Percentiles rank a stretch among this genome's conserved stretches.
phyloP scores from a whole-genome alignment of 2,797 vertebrate genomes.

The Phoeniculus purpureus region DNA sequence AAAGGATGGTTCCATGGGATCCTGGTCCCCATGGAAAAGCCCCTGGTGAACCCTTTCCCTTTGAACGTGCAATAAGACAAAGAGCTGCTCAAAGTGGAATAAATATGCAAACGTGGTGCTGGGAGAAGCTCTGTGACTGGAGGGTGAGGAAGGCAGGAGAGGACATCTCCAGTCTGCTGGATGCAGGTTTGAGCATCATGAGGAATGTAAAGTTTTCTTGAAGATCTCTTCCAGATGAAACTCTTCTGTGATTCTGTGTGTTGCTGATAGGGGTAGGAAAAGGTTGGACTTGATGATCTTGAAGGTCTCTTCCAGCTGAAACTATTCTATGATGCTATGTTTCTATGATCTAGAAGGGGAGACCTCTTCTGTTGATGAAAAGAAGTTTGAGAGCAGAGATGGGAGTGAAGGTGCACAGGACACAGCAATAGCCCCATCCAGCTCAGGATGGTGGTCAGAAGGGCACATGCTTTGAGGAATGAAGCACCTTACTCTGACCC shows the following conservation, averaged over 20 bases:
- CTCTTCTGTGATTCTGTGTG: too few species aligned
- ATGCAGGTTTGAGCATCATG: background rate
- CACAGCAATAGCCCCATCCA: background rate
- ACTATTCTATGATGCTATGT: too few species aligned
- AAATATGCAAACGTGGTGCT: background rate
- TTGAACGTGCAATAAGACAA: background rate
- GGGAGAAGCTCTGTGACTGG: background rate
- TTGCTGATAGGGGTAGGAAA: too few species aligned
- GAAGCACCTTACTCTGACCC: background rate
- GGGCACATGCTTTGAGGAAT: accelerated
- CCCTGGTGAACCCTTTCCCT: background rate
- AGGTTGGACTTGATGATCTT: background rate
- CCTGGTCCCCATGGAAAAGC: background rate
- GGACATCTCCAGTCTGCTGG: background rate
- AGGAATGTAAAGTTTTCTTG: background rate
- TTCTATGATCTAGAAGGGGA: background rate
- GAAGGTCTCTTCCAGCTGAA: too few species aligned
- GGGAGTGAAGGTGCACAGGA: background rate
- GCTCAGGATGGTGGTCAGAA: background rate
- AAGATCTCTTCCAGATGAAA: too few species aligned
- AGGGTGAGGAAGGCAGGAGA: background rate
- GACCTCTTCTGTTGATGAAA: background rate
- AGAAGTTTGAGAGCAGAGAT: background rate
- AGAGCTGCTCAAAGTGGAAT: background rate
- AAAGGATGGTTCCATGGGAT: background rate